Evolutionary conservation across 2,113 vertebrate genomes (phyloP), one percentile per base, ranked within the genome.

Genomic region (Mellivora capensis): DNA sequence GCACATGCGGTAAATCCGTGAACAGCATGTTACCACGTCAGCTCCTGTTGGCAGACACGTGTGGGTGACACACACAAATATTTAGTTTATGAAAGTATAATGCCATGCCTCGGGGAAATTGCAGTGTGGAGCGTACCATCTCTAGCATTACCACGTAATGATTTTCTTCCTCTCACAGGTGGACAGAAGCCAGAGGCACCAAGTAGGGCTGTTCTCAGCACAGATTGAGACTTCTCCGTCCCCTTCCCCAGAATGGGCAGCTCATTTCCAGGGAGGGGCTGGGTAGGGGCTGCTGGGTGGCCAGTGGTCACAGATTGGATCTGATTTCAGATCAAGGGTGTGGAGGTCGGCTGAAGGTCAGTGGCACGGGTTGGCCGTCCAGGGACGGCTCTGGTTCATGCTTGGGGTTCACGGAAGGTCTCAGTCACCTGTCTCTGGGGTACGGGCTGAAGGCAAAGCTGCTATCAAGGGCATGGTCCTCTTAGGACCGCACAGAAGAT

Each of bases 221-320:
- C 47, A 34, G 62, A 4, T 5, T 12, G 4, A 6, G 17, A 14
- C 47, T 6, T 42, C 61, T 52, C 29, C 9, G 27, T 4, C 29
- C n/a, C 47, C 88, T 49, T 39, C 44, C 11, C 6, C 2, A 1
- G 12, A 4, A 6, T 3, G 17, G 59, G 72, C 42, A 12, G 23
- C 34, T 1, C 11, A 2, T 29, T 31, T 49, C n/a, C 8, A 25
- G 31, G 0, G 25, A 44, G 42, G 23, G 31, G 57, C 25, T 31
- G 1, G 42, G n/a, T 6, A 49, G 87, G 6, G 6, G 27, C 15
- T 4, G 12, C 76, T 10, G 11, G 0, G 0, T 39, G 79, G 64
- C 59, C 37, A 79, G 64, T 3, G 4, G 11, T 23, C 25, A 27
- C 59, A 90, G 31, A 39, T 34, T 13, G 2, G 18, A 54, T 57